phyloP scores from a whole-genome alignment of 2,797 vertebrate species.

The Lepilemur septentrionalis region DNA sequence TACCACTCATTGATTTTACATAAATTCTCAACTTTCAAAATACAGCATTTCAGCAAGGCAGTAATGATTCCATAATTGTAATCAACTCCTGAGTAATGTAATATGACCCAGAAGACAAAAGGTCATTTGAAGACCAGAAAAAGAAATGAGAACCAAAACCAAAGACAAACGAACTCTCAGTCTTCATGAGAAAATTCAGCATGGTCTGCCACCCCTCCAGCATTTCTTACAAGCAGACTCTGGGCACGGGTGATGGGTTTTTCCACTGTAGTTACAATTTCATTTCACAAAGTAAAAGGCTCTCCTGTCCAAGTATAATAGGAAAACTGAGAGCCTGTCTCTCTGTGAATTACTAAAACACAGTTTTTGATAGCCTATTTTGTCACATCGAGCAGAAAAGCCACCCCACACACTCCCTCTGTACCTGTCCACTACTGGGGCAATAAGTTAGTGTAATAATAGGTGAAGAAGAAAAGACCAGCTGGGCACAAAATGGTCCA shows the following conservation, averaged over 20 bases:
- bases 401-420: constrained; percentile 16
- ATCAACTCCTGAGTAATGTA: constrained; percentile 18
- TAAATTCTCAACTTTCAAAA: constrained; percentile 47
- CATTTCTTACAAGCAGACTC: constrained; percentile 29
- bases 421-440: constrained; percentile 45
- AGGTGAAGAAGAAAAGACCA: constrained; percentile 22
- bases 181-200: constrained; percentile 45
- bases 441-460: constrained; percentile 24
- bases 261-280: constrained; percentile 71
- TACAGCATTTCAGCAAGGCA: constrained; percentile 21
- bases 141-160: background rate
- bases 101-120: background rate
- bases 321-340: constrained; percentile 71
- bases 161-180: background rate
- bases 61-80: constrained; percentile 13
- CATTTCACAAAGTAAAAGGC: constrained; percentile 70
- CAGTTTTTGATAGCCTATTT: constrained; percentile 67
- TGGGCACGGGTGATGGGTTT: constrained; percentile 58
- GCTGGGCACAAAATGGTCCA: background rate
- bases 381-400: constrained; percentile 51
- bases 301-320: constrained; percentile 60
- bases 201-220: background rate
- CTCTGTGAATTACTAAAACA: constrained; percentile 69
- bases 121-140: constrained; percentile 37
- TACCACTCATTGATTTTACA: constrained; percentile 29